Evolutionary conservation across 2,888 invertebrate genomes (phyloP).

Genomic region (Drosophila tanythrix): DNA sequence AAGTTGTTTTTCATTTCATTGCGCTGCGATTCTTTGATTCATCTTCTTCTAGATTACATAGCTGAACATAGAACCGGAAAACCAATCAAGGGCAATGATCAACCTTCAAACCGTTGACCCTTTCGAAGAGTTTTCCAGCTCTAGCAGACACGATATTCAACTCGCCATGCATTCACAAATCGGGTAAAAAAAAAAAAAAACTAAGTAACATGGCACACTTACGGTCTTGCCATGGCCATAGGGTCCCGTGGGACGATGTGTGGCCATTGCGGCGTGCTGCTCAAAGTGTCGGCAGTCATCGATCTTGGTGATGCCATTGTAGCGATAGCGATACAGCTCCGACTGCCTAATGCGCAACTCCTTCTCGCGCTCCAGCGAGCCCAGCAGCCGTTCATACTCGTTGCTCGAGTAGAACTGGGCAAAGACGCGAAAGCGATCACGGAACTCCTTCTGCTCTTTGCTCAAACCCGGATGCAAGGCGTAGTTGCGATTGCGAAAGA

Average conservation of each 20-base stretch:
- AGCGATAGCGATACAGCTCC: constrained; percentile 93
- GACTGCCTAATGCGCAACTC: constrained; percentile 93
- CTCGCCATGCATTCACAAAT: constrained; percentile 83
- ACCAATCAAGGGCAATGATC: constrained; percentile 11
- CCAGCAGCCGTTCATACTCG: constrained; percentile 92
- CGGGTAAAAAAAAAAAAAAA: constrained; percentile 11
- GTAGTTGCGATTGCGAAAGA: constrained; percentile 88
- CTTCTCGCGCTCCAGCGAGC: constrained; percentile 92
- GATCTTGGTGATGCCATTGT: constrained; percentile 92
- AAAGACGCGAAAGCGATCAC: constrained; percentile 93
- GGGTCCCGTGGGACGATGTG: constrained; percentile 86
- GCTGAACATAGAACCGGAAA: constrained; percentile 47
- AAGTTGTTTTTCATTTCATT: constrained; percentile 41
- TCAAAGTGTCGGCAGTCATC: constrained; percentile 96
- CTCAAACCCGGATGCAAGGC: constrained; percentile 84
- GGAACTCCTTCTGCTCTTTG: constrained; percentile 87
- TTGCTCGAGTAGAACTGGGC: constrained; percentile 94
- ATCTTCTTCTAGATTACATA: constrained; percentile 40
- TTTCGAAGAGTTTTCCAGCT: constrained; percentile 41
- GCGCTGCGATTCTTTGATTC: constrained; percentile 30
- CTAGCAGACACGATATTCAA: constrained; percentile 84
- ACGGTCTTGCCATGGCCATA: constrained; percentile 85
- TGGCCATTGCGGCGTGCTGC: constrained; percentile 89
- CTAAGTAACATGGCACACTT: constrained; percentile 60
- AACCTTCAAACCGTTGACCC: neutral